A percentile compares a stretch with the other conserved stretches of the same genome.
phyloP scores from a whole-genome alignment of 2,113 vertebrate genomes.

The Podiceps cristatus region DNA sequence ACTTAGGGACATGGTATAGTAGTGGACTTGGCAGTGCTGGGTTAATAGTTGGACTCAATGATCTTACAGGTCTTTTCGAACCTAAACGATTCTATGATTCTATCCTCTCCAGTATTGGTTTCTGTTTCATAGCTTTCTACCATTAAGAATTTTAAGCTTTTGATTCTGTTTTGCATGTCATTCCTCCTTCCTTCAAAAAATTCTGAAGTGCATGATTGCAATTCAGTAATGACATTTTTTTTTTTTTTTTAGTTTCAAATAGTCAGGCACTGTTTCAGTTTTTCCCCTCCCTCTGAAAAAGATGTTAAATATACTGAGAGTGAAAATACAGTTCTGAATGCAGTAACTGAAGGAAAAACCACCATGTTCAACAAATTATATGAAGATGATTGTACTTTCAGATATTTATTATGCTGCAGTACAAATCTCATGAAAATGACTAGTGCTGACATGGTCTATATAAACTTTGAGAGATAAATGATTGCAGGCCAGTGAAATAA shows the following conservation, averaged over 20 bases:
- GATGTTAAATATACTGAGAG: neutral
- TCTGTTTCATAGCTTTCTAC: neutral
- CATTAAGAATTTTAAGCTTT: neutral
- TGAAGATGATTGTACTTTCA: neutral
- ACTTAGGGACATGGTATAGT: too few species aligned
- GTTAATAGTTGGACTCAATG: too few species aligned
- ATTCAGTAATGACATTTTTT: neutral
- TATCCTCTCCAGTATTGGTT: neutral
- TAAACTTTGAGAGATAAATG: neutral
- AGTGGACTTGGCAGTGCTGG: too few species aligned
- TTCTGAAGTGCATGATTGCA: neutral
- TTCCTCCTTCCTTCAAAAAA: neutral
- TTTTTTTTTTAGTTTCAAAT: neutral
- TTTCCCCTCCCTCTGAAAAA: neutral
- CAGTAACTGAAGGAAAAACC: neutral
- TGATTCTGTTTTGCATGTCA: neutral
- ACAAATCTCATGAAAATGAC: neutral
- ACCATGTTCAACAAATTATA: neutral
- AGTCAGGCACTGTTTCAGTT: neutral
- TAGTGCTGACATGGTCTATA: neutral
- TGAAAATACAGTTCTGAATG: accelerated
- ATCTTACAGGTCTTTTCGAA: too few species aligned
- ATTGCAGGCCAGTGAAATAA: neutral
- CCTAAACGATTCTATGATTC: neutral
- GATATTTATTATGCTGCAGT: neutral